phyloP scores from a whole-genome alignment of 2,888 invertebrate genomes.

The Melitaea athalia region DNA sequence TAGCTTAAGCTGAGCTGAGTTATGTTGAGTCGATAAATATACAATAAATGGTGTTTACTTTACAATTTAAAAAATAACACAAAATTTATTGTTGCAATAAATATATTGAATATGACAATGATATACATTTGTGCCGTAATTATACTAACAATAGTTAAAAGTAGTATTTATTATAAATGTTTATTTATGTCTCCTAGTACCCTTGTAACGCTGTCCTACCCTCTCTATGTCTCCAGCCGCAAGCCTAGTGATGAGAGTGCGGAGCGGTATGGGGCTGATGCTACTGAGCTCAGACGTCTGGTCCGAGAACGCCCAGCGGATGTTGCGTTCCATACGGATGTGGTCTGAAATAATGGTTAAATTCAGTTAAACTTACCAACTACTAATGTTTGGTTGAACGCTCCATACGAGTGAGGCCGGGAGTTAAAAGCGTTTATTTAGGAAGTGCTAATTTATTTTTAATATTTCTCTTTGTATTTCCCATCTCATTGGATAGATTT shows the following conservation, averaged over 20 bases:
- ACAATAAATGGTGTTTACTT: neutral
- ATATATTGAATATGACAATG: neutral
- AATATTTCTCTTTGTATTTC: too few species aligned
- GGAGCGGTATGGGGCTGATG: slow-evolving; percentile 58
- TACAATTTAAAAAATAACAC: neutral
- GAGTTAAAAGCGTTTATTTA: too few species aligned
- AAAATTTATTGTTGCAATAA: too few species aligned
- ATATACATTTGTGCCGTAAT: neutral
- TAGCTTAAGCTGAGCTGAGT: too few species aligned
- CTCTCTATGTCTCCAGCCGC: slow-evolving; percentile 74
- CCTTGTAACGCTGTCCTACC: slow-evolving; percentile 60
- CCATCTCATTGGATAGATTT: too few species aligned
- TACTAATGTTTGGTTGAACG: too few species aligned
- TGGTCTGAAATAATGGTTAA: slow-evolving; percentile 56
- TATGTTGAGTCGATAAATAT: too few species aligned
- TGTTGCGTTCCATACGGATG: slow-evolving; percentile 73
- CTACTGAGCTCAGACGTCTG: slow-evolving; percentile 50
- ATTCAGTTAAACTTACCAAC: neutral
- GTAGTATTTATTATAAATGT: neutral
- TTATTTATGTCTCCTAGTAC: slow-evolving; percentile 40
- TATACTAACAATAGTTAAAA: neutral
- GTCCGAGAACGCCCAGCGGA: slow-evolving; percentile 73
- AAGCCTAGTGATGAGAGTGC: slow-evolving; percentile 59
- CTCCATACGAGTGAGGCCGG: neutral
- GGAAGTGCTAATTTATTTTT: too few species aligned